Conservation (phyloP, 2,113 vertebrate genomes). For the Mus pahari region DNA sequence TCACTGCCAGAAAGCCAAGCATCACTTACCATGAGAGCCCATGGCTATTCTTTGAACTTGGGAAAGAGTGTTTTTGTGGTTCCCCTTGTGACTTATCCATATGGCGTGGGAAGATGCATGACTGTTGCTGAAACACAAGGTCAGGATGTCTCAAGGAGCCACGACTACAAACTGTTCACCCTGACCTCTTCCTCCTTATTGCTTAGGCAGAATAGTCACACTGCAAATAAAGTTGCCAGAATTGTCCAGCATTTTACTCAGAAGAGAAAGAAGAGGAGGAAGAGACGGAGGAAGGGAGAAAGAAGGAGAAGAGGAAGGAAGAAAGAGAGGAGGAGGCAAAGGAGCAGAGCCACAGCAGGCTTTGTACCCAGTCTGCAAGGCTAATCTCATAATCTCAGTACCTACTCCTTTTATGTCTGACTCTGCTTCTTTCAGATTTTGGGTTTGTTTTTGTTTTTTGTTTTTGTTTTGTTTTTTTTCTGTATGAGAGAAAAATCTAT, state of each 20-base stretch:
- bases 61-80: neutral
- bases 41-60: constrained; percentile 7
- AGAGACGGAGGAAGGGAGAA: neutral
- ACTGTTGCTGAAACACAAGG: neutral
- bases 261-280: neutral
- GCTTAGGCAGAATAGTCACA: neutral
- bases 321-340: neutral
- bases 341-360: neutral
- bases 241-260: neutral
- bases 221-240: constrained; percentile 41
- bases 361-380: neutral
- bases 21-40: neutral
- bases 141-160: constrained; percentile 26
- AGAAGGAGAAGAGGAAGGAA: neutral
- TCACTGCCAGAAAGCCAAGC: neutral
- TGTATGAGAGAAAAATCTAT: too few relatives aligned
- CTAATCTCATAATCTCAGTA: neutral
- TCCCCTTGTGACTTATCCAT: neutral
- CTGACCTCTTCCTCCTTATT: neutral
- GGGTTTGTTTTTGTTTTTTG: too few relatives aligned
- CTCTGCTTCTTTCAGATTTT: neutral
- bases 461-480: too few relatives aligned
- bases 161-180: neutral
- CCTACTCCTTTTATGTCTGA: neutral
- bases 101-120: neutral